Evolutionary conservation across 1,140 invertebrate genomes (phyloP).

Genomic region (Megalopta genalis): DNA sequence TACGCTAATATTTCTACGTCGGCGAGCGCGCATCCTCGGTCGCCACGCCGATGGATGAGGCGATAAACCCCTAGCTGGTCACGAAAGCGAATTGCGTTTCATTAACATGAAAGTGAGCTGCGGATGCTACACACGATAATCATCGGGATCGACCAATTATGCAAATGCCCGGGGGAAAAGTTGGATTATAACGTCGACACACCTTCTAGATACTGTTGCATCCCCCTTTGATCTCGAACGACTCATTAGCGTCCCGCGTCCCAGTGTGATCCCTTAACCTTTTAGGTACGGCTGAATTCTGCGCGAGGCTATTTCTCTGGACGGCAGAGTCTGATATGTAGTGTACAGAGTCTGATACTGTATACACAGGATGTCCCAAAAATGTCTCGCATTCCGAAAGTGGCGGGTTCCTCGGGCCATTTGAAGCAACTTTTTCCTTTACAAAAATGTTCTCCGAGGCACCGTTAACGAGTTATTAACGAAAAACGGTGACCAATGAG

Average conservation of each 20-base stretch:
- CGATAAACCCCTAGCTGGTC: conserved; percentile 37
- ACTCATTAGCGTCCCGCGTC: background rate
- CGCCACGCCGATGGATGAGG: conserved; percentile 23
- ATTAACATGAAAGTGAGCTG: conserved; percentile 48
- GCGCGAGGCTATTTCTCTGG: no score
- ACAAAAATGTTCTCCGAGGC: no score
- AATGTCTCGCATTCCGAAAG: no score
- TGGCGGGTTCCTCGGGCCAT: no score
- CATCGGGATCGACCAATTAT: conserved; percentile 17
- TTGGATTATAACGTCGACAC: background rate
- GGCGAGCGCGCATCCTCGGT: conserved; percentile 18
- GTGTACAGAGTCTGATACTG: no score
- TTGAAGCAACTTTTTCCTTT: no score
- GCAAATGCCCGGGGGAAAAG: conserved; percentile 17
- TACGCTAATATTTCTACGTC: conserved; percentile 40
- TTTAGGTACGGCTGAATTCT: no score
- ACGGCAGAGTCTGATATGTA: no score
- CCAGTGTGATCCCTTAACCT: no score
- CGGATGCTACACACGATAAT: conserved; percentile 17
- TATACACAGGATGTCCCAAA: no score
- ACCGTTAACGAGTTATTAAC: no score
- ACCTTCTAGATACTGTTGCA: background rate
- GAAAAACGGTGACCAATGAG: no score
- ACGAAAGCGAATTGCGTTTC: conserved; percentile 54
- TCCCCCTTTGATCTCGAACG: background rate